Evolutionary conservation across 2,888 invertebrate genomes (phyloP), one percentile per base, ranked within the genome.

Genomic region (Sceliomorpha sp.): DNA sequence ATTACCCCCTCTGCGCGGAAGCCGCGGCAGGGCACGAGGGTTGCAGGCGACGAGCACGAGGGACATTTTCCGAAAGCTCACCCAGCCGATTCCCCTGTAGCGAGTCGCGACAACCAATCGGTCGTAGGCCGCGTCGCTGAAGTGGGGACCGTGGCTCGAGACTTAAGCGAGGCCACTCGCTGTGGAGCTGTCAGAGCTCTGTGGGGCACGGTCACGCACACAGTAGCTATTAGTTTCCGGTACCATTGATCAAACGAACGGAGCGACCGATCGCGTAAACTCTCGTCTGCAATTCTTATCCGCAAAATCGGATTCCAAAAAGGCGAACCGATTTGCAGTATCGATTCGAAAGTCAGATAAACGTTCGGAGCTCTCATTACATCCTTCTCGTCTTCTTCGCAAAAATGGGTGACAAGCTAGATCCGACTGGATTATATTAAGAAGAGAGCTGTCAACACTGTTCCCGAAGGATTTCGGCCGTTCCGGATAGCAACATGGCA

Each of bases 151-250:
- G 81, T 76, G 80, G 79, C 80, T 75, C 77, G 75, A 85, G 87
- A 87, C 87, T 88, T 88, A 88, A 88, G 88, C 86, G 88, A 87
- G 86, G 86, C 87, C 85, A 86, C 87, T 87, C 87, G 87, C 87
- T 83, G 84, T 82, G 80, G 81, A 88, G 85, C 87, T 88, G 88
- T 88, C 88, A 88, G 88, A 88, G 88, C 88, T 87, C 88, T 87
- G 84, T 88, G 88, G 88, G 88, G 85, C 88, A 87, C 88, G 87
- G 85, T 87, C 85, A 87, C 86, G 88, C 87, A 82, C 80, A 78
- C 83, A 84, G 79, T 79, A 84, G 80, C 69, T 70, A 73, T 70
- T 56, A 73, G 69, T 77, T 75, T 75, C 76, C 79, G 76, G 79
- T 78, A 74, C 68, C 74, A 62, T 55, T n/a, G n/a, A n/a, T n/a